phyloP scores from a whole-genome alignment of 2,888 invertebrate genomes.

The Habroteleia sp. region DNA sequence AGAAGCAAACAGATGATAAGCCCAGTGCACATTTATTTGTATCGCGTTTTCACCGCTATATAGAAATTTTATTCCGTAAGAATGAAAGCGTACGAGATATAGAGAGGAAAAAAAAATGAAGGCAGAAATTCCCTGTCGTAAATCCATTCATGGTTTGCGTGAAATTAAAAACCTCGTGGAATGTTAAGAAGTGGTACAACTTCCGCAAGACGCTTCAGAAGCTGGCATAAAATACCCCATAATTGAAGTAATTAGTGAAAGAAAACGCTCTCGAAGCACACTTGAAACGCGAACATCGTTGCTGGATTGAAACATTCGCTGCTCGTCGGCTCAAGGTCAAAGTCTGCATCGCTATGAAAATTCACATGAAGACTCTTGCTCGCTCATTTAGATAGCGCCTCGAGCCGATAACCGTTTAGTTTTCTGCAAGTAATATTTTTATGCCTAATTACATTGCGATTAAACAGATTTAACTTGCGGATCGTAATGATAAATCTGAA shows the following conservation, averaged over 20 bases:
- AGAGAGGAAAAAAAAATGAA: conserved; percentile 2
- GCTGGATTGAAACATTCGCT: conserved; percentile 35
- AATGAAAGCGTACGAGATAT: neutral
- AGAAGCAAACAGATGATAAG: conserved; percentile 51
- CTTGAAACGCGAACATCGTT: conserved; percentile 11
- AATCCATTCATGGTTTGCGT: conserved; percentile 28
- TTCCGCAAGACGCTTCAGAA: conserved; percentile 14
- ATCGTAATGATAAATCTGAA: neutral
- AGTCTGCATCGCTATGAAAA: conserved; percentile 15
- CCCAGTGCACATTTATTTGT: conserved; percentile 29
- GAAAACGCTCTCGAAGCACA: conserved; percentile 35
- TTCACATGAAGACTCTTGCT: conserved; percentile 22
- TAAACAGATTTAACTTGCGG: too few species aligned
- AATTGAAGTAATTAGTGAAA: conserved; percentile 47
- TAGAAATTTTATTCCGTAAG: too few species aligned
- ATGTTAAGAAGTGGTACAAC: conserved; percentile 4
- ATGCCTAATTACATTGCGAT: conserved; percentile 1
- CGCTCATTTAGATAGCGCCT: conserved; percentile 15
- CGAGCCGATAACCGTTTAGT: conserved; percentile 14
- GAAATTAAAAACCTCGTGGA: conserved; percentile 13
- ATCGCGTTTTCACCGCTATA: too few species aligned
- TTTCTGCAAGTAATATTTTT: neutral
- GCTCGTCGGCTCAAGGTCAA: conserved; percentile 2
- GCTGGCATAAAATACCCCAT: conserved; percentile 24
- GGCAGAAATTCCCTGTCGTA: neutral